A percentile compares a stretch with the other conserved stretches of the same genome.
These are phyloP conservation scores for Aulostomus chinensis DNA, from an alignment of 2,797 vertebrate species.

Conservation along the genomic window DNA sequence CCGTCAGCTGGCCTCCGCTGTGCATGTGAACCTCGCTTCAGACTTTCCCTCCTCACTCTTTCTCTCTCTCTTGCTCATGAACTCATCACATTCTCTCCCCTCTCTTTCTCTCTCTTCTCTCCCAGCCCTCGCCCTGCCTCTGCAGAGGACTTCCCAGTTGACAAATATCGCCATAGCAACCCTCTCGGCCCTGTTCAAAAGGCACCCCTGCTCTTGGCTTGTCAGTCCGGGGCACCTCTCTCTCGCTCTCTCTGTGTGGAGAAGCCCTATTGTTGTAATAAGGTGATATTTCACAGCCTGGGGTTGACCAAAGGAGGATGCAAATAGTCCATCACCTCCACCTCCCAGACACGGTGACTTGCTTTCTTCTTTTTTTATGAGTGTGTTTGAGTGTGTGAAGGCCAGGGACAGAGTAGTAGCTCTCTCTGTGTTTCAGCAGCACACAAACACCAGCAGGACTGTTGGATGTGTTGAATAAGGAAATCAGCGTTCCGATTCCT, in stretches of 20 bases:
- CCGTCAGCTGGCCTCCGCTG: constrained; percentile 15
- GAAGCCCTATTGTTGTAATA: constrained; percentile 75
- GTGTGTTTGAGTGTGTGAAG: constrained; percentile 23
- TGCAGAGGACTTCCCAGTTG: constrained; percentile 77
- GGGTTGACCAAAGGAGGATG: constrained; percentile 72
- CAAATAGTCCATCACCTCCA: constrained; percentile 71
- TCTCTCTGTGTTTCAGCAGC: constrained; percentile 31
- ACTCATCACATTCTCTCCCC: constrained; percentile 53
- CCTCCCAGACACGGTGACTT: constrained; percentile 46
- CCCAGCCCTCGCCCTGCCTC: constrained; percentile 55
- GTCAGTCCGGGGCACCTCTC: constrained; percentile 55
- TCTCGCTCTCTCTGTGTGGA: too few species aligned
- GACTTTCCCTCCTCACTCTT: constrained; percentile 28
- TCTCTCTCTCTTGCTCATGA: constrained; percentile 44
- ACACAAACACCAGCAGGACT: constrained; percentile 2
- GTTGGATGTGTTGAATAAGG: constrained; percentile 4
- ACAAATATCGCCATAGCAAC: constrained; percentile 78
- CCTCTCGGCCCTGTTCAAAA: constrained; percentile 59
- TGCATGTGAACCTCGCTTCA: constrained; percentile 32
- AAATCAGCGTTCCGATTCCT: constrained; percentile 19
- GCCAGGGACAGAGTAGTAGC: constrained; percentile 42
- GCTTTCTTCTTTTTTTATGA: constrained; percentile 22
- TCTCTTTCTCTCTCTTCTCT: constrained; percentile 28
- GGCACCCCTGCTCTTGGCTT: constrained; percentile 61
- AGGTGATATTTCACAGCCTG: constrained; percentile 80